A percentile compares a stretch with the other conserved stretches of the same genome.
These are phyloP conservation scores for Gonatopus flavifemur DNA, from an alignment of 1,140 invertebrate species.

Conservation along the genomic window DNA sequence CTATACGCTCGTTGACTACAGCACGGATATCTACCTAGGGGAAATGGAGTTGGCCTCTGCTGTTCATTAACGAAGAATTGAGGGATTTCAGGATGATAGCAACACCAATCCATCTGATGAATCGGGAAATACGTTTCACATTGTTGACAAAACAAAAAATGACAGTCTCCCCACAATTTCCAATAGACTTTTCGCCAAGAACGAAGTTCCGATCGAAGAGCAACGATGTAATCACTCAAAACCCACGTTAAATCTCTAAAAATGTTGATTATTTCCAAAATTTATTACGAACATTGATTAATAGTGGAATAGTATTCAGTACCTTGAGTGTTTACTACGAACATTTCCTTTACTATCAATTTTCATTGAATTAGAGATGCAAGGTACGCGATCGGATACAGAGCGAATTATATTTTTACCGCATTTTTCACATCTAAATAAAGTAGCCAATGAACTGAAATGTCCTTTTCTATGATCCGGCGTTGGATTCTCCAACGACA, in stretches of 20 bases:
- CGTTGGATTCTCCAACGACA: conserved; percentile 70
- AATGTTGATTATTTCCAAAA: conserved; percentile 14
- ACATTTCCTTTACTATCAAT: conserved; percentile 71
- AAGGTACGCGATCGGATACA: conserved; percentile 68
- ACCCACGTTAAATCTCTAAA: conserved; percentile 78
- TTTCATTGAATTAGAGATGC: conserved; percentile 67
- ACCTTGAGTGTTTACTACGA: conserved; percentile 68
- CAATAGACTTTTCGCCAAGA: conserved; percentile 91
- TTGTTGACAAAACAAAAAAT: conserved; percentile 75
- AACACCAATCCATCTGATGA: conserved; percentile 78
- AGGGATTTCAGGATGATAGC: conserved; percentile 74
- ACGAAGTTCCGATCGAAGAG: conserved; percentile 74
- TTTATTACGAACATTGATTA: not conserved
- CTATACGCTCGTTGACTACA: conserved; percentile 81
- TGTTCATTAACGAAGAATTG: conserved; percentile 74
- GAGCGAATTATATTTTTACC: conserved; percentile 63
- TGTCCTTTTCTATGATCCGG: conserved; percentile 75
- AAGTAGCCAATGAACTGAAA: conserved; percentile 72
- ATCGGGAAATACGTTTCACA: conserved; percentile 77
- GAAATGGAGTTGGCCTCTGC: conserved; percentile 62
- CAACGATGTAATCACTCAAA: conserved; percentile 77
- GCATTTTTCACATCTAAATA: conserved; percentile 73
- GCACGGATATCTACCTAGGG: conserved; percentile 78
- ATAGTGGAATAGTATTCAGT: conserved; percentile 31
- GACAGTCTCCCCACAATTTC: conserved; percentile 86